Evolutionary conservation across 2,888 invertebrate genomes (phyloP), one percentile per base, ranked within the genome.

Genomic region (Sarcophaga variegata): DNA sequence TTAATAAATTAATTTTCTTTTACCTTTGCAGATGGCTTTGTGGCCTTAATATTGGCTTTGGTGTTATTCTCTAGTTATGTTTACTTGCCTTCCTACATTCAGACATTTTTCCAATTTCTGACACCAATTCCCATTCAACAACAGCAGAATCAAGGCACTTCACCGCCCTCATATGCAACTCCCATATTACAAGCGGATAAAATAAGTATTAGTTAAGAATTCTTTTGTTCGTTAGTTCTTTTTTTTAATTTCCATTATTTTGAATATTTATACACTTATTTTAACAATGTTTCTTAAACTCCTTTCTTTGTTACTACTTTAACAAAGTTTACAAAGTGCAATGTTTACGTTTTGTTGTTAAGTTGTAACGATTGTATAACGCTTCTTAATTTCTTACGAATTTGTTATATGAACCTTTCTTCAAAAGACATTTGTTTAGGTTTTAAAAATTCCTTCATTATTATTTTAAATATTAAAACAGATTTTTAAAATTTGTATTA

Each of bases 31-130:
- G 95, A 95, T 92, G 93, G 94, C 64, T 92, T 94, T 81, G 91
- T 95, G 12, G 88, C 94, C 12, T 90, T 94, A 2, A 93, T 95
- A 76, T 89, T 95, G 70, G 92, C 94, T 1, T 94, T 95, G 88
- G 92, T 94, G 47, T 91, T 94, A 17, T 95, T 95, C 90, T 95
- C 95, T 1, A 94, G 95, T 60, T 94, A 94, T 89, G 93, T 95
- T 4, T 95, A 95, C 89, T 92, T 95, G 86, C 95, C 95, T 1
- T 94, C 94, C 74, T 95, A 95, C 88, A 94, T 94, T 77, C 90
- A 92, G 71, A 92, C 91, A 0, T 89, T 93, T 69, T 64, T 93
- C 71, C 91, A 92, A 67, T 91, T 92, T 60, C 78, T 93, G 4
- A 91, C 91, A 14, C 93, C 93, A 6, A 82, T 90, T 11, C 89